Evolutionary conservation across 2,113 vertebrate species (phyloP), one percentile per base, ranked within the genome.

Genomic region (Haliaeetus leucogaster): DNA sequence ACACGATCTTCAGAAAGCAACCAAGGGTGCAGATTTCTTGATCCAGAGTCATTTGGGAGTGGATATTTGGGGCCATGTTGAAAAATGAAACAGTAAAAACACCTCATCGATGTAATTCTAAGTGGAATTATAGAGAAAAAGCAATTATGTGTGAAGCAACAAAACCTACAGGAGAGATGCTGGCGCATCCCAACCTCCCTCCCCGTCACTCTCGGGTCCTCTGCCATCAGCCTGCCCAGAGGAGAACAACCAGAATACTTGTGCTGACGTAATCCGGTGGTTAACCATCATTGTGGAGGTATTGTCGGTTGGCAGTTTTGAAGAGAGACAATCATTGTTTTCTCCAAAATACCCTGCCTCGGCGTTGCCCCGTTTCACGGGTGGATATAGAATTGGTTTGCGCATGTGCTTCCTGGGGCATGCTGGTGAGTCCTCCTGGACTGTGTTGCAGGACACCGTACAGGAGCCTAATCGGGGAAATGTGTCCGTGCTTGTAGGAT

Each of bases 1-100:
- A 74, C 91, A 45, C 11, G 5, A 91, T 97, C 93, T 76, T 94
- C 81, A 74, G 74, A 85, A 78, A 91, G 83, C 91, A 85, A 79
- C 68, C 15, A 77, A 32, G 68, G 83, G 77, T 91, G 91, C 86
- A 62, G 63, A 71, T 89, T 96, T 40, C 88, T 83, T 82, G 80
- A 94, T 95, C 93, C 86, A 2, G 68, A 74, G 61, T 55, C 93
- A 23, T 76, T 63, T 76, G 91, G 91, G 86, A 91, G 65, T 23
- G 73, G 89, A 14, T 87, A 48, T 95, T 91, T 78, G 86, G 93
- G 91, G 91, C 89, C 12, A 0, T 8, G 50, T 25, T 1, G 38
- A 52, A 62, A 86, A 93, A 76, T 36, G 70, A 82, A 85, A 16
- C 3, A 0, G 53, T 16, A 9, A 18, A 89, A 95, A 19, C 52